These are phyloP conservation scores for Trissolcus japonicus DNA, from an alignment of 2,888 invertebrate genomes.

Conservation along the genomic window DNA sequence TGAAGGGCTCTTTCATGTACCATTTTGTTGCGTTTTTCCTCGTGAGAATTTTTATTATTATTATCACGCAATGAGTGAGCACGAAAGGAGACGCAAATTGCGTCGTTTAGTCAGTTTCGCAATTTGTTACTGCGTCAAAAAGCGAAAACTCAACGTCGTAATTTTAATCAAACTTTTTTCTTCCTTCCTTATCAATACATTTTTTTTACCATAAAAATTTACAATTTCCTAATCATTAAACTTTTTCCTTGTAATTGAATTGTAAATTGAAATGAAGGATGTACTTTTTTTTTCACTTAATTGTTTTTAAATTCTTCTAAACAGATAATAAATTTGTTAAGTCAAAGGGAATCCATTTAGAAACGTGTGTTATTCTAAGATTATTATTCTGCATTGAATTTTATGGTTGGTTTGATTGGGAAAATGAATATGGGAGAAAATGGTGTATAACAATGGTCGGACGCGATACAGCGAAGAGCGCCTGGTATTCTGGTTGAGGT, in stretches of 20 bases:
- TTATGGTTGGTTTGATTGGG: slow-evolving; percentile 41
- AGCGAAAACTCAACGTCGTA: too few relatives aligned
- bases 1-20: slow-evolving; percentile 22
- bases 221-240: background rate
- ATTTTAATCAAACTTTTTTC: too few relatives aligned
- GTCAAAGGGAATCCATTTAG: background rate
- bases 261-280: too few relatives aligned
- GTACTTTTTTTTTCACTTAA: too few relatives aligned
- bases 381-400: slow-evolving; percentile 12
- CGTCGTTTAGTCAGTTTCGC: slow-evolving; percentile 22
- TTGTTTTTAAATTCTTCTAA: too few relatives aligned
- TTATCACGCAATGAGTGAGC: slow-evolving; percentile 32
- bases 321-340: background rate
- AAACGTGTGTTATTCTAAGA: slow-evolving; percentile 9
- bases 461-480: slow-evolving; percentile 34
- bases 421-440: slow-evolving; percentile 36
- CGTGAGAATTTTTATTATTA: slow-evolving; percentile 28
- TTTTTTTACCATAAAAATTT: background rate
- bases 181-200: too few relatives aligned
- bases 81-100: slow-evolving; percentile 44
- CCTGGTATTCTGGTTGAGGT: slow-evolving; percentile 61
- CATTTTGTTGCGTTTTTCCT: slow-evolving; percentile 15
- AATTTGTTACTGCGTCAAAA: slow-evolving; percentile 18
- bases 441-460: slow-evolving; percentile 37
- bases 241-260: too few relatives aligned